Conservation (phyloP, 64 coral and sea anemone species). For the Porites australiensis region DNA sequence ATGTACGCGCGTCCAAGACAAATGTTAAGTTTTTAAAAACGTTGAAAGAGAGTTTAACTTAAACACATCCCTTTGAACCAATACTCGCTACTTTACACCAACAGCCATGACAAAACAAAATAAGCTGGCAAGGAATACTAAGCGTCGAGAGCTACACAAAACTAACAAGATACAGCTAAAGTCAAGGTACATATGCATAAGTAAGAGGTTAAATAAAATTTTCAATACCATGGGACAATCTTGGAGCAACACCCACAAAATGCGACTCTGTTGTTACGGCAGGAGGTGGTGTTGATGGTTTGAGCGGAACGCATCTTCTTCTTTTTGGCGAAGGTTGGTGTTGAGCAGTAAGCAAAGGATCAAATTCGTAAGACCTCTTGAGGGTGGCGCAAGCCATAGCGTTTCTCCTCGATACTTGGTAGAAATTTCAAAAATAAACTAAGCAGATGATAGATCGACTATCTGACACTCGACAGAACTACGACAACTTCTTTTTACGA, state of each 20-base stretch:
- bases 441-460: background rate
- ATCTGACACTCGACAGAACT: background rate
- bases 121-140: background rate
- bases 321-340: slow-evolving; percentile 98
- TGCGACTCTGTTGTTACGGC: slow-evolving; percentile 76
- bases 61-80: no score
- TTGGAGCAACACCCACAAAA: slow-evolving; percentile 91
- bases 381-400: slow-evolving; percentile 98
- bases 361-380: slow-evolving; percentile 97
- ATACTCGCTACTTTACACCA: background rate
- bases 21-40: background rate
- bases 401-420: background rate
- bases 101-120: background rate
- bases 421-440: slow-evolving; percentile 17
- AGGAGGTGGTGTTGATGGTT: slow-evolving; percentile 60
- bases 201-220: background rate
- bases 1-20: background rate
- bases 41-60: background rate
- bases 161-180: background rate
- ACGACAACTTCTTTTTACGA: background rate
- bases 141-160: slow-evolving; percentile 4
- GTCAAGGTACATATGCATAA: background rate
- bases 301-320: slow-evolving; percentile 84
- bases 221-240: slow-evolving; percentile 86
- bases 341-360: slow-evolving; percentile 93